These are phyloP conservation scores for Chelon labrosus DNA, from an alignment of 2,797 vertebrate species.

Conservation along the genomic window DNA sequence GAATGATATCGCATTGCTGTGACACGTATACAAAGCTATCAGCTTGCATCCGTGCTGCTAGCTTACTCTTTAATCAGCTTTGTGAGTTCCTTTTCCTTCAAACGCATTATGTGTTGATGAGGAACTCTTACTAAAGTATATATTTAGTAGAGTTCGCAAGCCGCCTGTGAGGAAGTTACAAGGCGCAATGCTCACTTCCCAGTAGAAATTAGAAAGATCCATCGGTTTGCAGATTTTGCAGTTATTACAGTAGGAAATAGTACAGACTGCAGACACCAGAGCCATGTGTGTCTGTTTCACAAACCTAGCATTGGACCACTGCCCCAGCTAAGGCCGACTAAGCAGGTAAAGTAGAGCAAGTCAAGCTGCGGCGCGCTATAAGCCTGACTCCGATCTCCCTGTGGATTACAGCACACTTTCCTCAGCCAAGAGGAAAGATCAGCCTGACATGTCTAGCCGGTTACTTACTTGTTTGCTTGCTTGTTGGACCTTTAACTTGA, in stretches of 20 bases:
- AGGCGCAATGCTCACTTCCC: not conserved
- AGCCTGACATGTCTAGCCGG: slow-evolving; percentile 13
- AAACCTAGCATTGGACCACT: slow-evolving; percentile 35
- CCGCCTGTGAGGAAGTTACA: slow-evolving; percentile 8
- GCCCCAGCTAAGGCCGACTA: slow-evolving; percentile 71
- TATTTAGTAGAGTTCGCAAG: not conserved
- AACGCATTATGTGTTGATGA: not conserved
- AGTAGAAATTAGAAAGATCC: not conserved
- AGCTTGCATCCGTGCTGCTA: not conserved
- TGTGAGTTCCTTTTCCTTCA: not conserved
- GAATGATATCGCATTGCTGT: not conserved
- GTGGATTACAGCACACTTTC: slow-evolving; percentile 62
- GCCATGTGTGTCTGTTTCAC: slow-evolving; percentile 51
- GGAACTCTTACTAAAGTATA: not conserved
- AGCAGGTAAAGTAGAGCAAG: slow-evolving; percentile 80
- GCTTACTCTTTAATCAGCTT: not conserved
- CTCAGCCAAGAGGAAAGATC: slow-evolving; percentile 59
- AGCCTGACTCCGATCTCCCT: slow-evolving; percentile 52
- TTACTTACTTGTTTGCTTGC: slow-evolving; percentile 5
- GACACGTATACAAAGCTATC: not conserved
- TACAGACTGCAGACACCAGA: slow-evolving; percentile 9
- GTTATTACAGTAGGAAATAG: slow-evolving; percentile 1
- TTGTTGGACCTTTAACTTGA: not conserved
- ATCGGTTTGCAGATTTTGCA: not conserved
- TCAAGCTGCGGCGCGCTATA: slow-evolving; percentile 56